A percentile compares a stretch with the other conserved stretches of the same genome.
phyloP scores from a whole-genome alignment of 2,113 vertebrate species.

The Rhabdornis inornatus region DNA sequence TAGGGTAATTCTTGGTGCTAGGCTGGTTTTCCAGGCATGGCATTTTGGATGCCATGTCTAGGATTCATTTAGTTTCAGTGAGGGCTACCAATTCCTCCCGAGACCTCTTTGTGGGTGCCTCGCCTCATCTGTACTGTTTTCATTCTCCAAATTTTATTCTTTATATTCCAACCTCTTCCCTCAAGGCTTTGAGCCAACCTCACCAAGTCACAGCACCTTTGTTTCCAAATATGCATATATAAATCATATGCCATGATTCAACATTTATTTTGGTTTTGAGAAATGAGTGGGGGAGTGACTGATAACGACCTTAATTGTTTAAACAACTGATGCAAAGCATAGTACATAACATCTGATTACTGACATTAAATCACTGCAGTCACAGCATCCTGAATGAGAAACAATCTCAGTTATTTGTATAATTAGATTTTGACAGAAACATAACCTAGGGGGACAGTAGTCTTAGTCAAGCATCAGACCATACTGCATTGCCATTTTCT shows the following conservation, averaged over 20 bases:
- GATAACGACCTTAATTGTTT: neutral
- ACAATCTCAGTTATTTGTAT: neutral
- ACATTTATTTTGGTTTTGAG: neutral
- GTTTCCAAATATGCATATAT: neutral
- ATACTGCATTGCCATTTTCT: neutral
- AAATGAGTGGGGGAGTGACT: neutral
- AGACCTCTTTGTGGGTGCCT: neutral
- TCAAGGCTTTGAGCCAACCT: neutral
- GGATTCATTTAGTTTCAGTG: neutral
- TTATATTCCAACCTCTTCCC: neutral
- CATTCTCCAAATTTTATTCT: neutral
- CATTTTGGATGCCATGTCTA: neutral
- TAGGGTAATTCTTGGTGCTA: neutral
- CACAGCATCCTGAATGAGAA: neutral
- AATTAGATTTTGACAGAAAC: conserved; percentile 5
- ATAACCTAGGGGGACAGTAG: neutral
- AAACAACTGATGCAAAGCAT: neutral
- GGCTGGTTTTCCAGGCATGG: neutral
- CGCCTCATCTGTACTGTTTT: neutral
- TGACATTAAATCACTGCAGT: neutral
- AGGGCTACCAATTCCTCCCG: neutral
- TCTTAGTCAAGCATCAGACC: neutral
- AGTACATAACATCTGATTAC: neutral
- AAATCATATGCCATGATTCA: neutral
- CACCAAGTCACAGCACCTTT: neutral